A percentile compares a stretch with the other conserved stretches of the same genome.
Evolutionary conservation across 2,888 invertebrate genomes (phyloP).

Genomic region (Tuberolachnus salignus): DNA sequence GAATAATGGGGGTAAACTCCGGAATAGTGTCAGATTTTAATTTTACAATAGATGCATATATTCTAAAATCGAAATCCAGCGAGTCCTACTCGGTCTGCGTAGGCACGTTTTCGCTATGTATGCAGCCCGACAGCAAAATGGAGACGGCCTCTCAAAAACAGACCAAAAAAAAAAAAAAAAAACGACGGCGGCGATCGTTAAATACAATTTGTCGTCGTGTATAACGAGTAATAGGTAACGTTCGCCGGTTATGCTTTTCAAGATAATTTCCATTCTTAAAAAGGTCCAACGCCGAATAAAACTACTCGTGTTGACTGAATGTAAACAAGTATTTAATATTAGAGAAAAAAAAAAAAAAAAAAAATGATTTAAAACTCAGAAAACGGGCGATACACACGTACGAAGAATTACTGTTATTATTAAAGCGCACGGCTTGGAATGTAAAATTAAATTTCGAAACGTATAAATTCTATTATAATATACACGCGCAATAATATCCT

Average conservation of each 20-base stretch:
- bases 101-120: no score
- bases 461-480: not conserved
- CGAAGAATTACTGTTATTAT: conserved; percentile 28
- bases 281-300: conserved; percentile 18
- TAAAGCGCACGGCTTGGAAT: conserved; percentile 1
- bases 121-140: no score
- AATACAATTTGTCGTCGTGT: not conserved
- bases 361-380: conserved; percentile 19
- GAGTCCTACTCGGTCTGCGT: no score
- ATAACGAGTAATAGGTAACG: not conserved
- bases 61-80: no score
- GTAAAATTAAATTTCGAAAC: not conserved
- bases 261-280: not conserved
- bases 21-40: no score
- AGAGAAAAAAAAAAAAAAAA: not conserved
- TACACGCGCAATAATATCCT: not conserved
- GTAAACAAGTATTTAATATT: conserved; percentile 34
- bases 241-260: not conserved
- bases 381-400: conserved; percentile 41
- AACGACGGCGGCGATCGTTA: no score
- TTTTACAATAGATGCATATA: no score
- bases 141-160: no score
- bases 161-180: no score
- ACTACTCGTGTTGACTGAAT: conserved; percentile 37
- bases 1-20: no score